phyloP scores from a whole-genome alignment of 2,888 invertebrate genomes.

The Cremastobaeus sp. region DNA sequence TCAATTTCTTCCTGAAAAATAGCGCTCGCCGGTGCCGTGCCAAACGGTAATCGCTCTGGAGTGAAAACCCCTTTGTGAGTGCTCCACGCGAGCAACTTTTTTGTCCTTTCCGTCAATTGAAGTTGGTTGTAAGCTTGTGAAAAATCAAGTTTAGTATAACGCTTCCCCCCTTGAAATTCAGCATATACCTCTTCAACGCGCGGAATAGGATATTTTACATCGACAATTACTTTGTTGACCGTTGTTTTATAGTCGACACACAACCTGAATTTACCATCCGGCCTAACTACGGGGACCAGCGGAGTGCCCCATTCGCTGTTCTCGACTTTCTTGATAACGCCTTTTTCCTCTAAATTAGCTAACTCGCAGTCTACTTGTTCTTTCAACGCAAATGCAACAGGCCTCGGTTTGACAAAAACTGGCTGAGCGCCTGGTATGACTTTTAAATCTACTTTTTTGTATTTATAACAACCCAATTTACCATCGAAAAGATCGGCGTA shows the following conservation, averaged over 20 bases:
- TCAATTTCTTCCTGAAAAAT: conserved; percentile 72
- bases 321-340: conserved; percentile 22
- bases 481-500: conserved; percentile 38
- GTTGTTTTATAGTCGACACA: conserved; percentile 67
- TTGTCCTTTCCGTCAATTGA: conserved; percentile 65
- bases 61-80: conserved; percentile 64
- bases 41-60: conserved; percentile 69
- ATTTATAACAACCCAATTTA: conserved; percentile 48
- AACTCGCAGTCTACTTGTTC: conserved; percentile 41
- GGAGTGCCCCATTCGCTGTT: conserved; percentile 59
- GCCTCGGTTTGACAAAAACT: conserved; percentile 50
- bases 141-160: conserved; percentile 66
- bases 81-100: conserved; percentile 66
- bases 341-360: conserved; percentile 26
- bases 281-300: conserved; percentile 39
- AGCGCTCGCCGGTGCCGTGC: conserved; percentile 71
- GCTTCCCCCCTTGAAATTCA: conserved; percentile 54
- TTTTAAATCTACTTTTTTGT: conserved; percentile 43
- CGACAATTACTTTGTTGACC: conserved; percentile 63
- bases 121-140: conserved; percentile 72
- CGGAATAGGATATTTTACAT: conserved; percentile 66
- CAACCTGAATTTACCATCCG: conserved; percentile 36
- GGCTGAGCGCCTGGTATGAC: conserved; percentile 32
- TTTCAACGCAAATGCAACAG: conserved; percentile 54
- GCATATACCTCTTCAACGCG: conserved; percentile 67